A percentile compares a stretch with the other conserved stretches of the same genome.
Evolutionary conservation across 2,797 vertebrate species (phyloP).

Genomic region (Acridotheres tristis): DNA sequence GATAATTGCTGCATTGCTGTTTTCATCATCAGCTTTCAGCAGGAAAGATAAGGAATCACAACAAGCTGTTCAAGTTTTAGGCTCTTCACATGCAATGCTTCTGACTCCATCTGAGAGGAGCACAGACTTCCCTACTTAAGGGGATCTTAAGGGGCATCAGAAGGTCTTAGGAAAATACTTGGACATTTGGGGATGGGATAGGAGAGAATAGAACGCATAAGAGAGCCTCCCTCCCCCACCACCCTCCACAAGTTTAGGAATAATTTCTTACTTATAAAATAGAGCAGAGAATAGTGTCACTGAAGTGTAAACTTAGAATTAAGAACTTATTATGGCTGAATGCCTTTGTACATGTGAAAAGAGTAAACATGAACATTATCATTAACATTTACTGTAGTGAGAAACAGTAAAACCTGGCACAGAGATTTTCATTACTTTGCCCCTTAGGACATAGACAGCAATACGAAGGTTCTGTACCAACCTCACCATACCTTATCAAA

Average conservation of each 20-base stretch:
- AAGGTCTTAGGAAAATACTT: neutral
- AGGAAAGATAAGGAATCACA: neutral
- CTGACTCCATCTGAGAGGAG: neutral
- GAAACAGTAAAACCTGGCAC: neutral
- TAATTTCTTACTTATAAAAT: neutral
- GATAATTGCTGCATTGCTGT: neutral
- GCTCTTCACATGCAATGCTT: neutral
- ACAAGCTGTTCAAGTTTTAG: neutral
- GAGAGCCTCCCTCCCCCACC: rapidly evolving
- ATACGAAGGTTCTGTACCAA: neutral
- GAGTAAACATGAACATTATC: neutral
- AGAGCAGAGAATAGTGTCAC: neutral
- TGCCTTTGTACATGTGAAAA: neutral
- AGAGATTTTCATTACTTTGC: neutral
- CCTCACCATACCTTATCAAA: neutral
- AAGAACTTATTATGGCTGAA: neutral
- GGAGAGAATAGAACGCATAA: neutral
- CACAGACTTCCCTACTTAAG: neutral
- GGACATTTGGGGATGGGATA: neutral
- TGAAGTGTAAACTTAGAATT: neutral
- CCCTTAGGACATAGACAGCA: neutral
- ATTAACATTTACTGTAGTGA: neutral
- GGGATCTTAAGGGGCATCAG: neutral
- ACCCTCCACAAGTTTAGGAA: neutral
- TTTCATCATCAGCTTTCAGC: neutral